Percentiles rank a stretch among this genome's conserved stretches.
Conservation (phyloP, 2,113 vertebrate genomes). For the Phyllostomus hastatus region DNA sequence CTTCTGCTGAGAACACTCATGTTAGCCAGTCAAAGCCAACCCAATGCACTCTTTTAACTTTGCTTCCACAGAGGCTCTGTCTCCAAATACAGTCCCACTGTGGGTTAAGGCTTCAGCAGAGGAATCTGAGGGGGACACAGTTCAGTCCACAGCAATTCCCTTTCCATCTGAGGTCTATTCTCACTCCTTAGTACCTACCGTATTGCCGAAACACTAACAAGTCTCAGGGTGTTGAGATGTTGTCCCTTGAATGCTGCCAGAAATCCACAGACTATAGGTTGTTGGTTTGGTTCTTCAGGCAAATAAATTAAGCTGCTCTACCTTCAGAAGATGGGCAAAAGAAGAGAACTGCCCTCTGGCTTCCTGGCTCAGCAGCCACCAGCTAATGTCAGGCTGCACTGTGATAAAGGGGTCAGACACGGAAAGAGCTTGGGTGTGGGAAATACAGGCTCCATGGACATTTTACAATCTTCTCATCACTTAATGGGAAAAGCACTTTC, state of each 20-base stretch:
- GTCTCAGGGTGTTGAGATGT: neutral
- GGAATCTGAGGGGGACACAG: neutral
- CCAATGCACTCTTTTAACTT: neutral
- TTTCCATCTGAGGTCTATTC: neutral
- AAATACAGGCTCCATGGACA: neutral
- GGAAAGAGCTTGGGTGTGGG: neutral
- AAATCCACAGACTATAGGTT: neutral
- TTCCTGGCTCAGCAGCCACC: neutral
- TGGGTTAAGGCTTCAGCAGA: neutral
- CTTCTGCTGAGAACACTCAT: neutral
- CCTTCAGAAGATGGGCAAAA: neutral
- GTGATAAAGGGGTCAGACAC: neutral
- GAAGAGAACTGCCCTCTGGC: neutral
- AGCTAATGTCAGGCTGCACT: neutral
- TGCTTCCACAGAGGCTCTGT: neutral
- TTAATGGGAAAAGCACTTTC: neutral
- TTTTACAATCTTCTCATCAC: neutral
- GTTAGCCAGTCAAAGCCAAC: neutral
- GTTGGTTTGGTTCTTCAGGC: neutral
- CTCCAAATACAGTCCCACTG: neutral
- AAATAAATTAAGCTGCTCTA: neutral
- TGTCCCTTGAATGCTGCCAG: neutral
- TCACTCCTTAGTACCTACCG: neutral
- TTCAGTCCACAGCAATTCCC: neutral
- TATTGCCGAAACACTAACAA: neutral